Conservation (phyloP, 2,888 invertebrate species). For the Frankliniella intonsa region DNA sequence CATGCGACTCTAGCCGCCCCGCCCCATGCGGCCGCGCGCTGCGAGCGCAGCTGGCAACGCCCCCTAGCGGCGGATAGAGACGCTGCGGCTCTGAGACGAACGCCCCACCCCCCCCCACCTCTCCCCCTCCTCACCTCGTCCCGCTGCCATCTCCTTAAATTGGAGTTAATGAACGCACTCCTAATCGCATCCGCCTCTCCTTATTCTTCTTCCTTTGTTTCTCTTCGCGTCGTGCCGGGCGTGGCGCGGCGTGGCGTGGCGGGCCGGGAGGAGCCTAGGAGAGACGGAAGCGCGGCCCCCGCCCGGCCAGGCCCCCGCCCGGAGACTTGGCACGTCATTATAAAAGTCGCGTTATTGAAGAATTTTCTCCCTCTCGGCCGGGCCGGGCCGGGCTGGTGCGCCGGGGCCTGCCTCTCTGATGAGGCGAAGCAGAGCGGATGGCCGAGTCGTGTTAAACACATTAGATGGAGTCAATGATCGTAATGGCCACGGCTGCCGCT, state of each 20-base stretch:
- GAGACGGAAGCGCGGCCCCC: not conserved
- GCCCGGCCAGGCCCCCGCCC: not conserved
- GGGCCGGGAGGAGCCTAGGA: not conserved
- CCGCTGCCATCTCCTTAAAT: slow-evolving; percentile 10
- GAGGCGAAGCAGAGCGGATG: not conserved
- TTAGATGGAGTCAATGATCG: slow-evolving; percentile 22
- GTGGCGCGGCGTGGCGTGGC: not conserved
- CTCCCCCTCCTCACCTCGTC: too few species aligned
- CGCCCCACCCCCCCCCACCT: not conserved
- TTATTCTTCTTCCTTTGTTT: not conserved
- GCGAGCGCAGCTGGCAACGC: not conserved
- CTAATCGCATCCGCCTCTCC: slow-evolving; percentile 21
- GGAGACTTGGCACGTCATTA: slow-evolving; percentile 14
- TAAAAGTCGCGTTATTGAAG: slow-evolving; percentile 25
- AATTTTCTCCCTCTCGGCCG: not conserved
- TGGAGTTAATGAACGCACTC: slow-evolving; percentile 24
- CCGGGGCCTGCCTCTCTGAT: not conserved
- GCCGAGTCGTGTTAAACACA: slow-evolving; percentile 23
- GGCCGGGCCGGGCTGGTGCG: not conserved
- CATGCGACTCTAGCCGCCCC: too few species aligned
- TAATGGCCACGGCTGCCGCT: slow-evolving; percentile 6
- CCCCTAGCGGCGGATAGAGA: not conserved
- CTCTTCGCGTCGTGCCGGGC: not conserved
- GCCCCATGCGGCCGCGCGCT: not conserved
- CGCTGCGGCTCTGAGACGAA: not conserved